Evolutionary conservation across 2,888 invertebrate genomes (phyloP).

Genomic region (Tribolium freemani): DNA sequence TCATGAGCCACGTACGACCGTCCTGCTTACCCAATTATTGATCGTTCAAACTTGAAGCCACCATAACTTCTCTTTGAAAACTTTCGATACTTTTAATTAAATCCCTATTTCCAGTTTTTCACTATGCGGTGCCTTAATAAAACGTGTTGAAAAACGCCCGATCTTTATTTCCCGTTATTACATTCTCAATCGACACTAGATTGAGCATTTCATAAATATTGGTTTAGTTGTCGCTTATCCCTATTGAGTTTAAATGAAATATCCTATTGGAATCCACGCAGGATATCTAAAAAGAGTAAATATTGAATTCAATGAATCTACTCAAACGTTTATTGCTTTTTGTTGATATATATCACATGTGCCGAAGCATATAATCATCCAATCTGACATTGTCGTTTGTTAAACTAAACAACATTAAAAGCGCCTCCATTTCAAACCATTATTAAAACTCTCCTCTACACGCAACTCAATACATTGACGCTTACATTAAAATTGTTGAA

Average conservation of each 20-base stretch:
- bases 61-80: slow-evolving; percentile 20
- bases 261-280: slow-evolving; percentile 43
- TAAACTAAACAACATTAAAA: slow-evolving; percentile 18
- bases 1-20: slow-evolving; percentile 25
- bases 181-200: slow-evolving; percentile 26
- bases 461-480: slow-evolving; percentile 6
- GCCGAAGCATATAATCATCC: slow-evolving; percentile 2
- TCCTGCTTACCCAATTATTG: slow-evolving; percentile 18
- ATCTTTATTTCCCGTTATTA: slow-evolving; percentile 28
- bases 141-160: slow-evolving; percentile 9
- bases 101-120: not conserved
- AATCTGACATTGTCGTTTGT: slow-evolving; percentile 17
- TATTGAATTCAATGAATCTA: slow-evolving; percentile 45
- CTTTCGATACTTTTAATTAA: slow-evolving; percentile 28
- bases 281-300: slow-evolving; percentile 47
- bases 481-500: slow-evolving; percentile 12
- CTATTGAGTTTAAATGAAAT: slow-evolving; percentile 49
- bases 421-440: not conserved
- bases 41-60: not conserved
- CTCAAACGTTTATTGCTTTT: slow-evolving; percentile 40
- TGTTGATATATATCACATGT: slow-evolving; percentile 39
- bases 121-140: not conserved
- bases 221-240: slow-evolving; percentile 48
- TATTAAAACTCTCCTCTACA: not conserved
- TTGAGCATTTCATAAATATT: slow-evolving; percentile 47